Base-by-base conservation (phyloP, 2,113 vertebrate genomes). In the Passer domesticus region DNA sequence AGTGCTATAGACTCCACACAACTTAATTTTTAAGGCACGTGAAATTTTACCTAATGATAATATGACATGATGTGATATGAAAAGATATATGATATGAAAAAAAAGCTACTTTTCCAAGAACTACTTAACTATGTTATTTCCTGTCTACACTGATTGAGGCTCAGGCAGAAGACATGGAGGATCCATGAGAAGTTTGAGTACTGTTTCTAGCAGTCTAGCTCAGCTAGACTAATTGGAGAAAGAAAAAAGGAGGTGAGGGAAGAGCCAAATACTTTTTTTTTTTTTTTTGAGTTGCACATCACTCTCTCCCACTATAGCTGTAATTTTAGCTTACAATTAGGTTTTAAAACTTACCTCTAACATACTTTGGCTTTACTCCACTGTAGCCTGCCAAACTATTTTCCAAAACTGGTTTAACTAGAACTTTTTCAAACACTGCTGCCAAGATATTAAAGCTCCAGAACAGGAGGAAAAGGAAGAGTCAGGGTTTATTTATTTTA, bases 331-430 rank as follows among this genome's bases (percentile, higher is more conserved):
- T 86, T 63, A 77, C 35, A 92, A 86, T 55, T 93, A 77, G 27
- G 13, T 80, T 88, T 90, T 68, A 66, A 92, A 93, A 91, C 30
- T 62, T 55, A 82, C 35, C 30, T 95, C 6, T 80, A 82, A 82
- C 0, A 6, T 78, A 63, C 9, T 64, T 87, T 83, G 93, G 78
- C 50, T 46, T 63, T 91, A 94, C 15, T 93, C 43, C 59, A 56
- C 28, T 63, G 13, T 39, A 20, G 35, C 56, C 68, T 90, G 75
- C 74, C 81, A 92, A 91, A 92, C 39, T 77, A 18, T 33, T n/a
- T 86, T 96, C 60, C 72, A 92, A 94, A 97, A 94, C 43, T 88
- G 75, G 75, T 83, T 94, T 90, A 90, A 88, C 78, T 86, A 78
- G 85, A 95, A 78, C 43, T 4, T 43, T 41, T 81, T 93, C 60